Base-by-base conservation (phyloP, 2,888 invertebrate species). In the Brachylomia viminalis region DNA sequence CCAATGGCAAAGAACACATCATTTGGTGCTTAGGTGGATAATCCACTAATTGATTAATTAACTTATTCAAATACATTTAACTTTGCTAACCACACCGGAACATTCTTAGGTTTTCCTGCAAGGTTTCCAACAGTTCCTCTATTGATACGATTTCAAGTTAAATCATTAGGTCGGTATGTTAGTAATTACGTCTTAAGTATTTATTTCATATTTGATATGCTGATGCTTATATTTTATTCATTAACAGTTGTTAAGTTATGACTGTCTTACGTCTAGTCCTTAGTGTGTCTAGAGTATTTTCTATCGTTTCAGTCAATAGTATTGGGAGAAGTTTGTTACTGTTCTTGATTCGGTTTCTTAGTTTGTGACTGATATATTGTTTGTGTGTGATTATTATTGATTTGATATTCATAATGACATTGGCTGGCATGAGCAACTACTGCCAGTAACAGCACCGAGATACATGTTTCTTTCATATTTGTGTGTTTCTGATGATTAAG, bases 41-140 rank as follows among this genome's bases (percentile, higher is more conserved):
- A 52, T 69, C 71, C 45, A 71, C 68, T 74, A 62, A 83, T 69
- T 67, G 33, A 56, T 72, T 79, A 83, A 83, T 75, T 83, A 79
- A 72, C 52, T 75, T 79, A 79, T 54, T 72, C 33, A 66, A 67
- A 47, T 71, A 64, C 66, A 75, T 73, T 67, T 45, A 64, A 78
- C 67, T 56, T 68, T 23, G 42, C 45, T 56, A 73, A 80, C 76
- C 73, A 80, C 80, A 72, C 77, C 74, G 81, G 84, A 83, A 73
- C 64, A 83, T 76, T 77, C 62, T 77, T 72, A 67, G 59, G 80
- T 72, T 83, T 80, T 75, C 69, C 23, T 74, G 58, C 77, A 77
- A 84, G 84, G 83, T 67, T 70, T 56, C n/a, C 33, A 30, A 61
- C 42, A 45, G 74, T 77, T 83, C 84, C 83, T 80, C 69, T 64